Evolutionary conservation across 2,888 invertebrate species (phyloP).

Genomic region (Cataglyphis altisquamis): DNA sequence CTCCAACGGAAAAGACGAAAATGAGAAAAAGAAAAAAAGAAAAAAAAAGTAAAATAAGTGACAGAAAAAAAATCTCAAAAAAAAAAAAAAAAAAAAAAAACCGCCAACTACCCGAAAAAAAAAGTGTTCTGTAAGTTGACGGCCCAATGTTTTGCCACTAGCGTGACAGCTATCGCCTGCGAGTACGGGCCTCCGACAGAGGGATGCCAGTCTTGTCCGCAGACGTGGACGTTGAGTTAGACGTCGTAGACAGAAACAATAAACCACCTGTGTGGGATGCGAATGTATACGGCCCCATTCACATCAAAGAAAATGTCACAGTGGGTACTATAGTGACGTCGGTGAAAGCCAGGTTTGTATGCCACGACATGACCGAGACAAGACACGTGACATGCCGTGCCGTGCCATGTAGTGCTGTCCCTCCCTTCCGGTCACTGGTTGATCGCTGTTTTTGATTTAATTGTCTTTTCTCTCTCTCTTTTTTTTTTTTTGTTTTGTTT

Average conservation of each 20-base stretch:
- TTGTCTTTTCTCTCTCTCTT: not conserved
- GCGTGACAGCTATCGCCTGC: constrained; percentile 98
- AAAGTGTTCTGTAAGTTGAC: constrained; percentile 87
- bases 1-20: constrained; percentile 50
- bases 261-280: constrained; percentile 99
- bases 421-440: constrained; percentile 33
- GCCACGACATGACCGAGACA: constrained; percentile 84
- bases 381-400: constrained; percentile 84
- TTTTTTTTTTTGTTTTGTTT: not conserved
- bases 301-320: constrained; percentile 99
- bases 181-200: constrained; percentile 98
- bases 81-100: constrained; percentile 59
- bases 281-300: constrained; percentile 98
- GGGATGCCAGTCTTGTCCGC: constrained; percentile 97
- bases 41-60: constrained; percentile 45
- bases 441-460: not conserved
- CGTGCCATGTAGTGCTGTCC: constrained; percentile 83
- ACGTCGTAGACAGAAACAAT: constrained; percentile 99
- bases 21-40: constrained; percentile 43
- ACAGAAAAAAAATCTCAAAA: constrained; percentile 66
- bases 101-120: constrained; percentile 73
- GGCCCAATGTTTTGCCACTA: constrained; percentile 92
- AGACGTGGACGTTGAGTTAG: constrained; percentile 98
- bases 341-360: constrained; percentile 99
- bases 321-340: constrained; percentile 99